A percentile compares a stretch with the other conserved stretches of the same genome.
These are phyloP conservation scores for Thymelicus acteon DNA, from an alignment of 2,888 invertebrate genomes.

Conservation along the genomic window DNA sequence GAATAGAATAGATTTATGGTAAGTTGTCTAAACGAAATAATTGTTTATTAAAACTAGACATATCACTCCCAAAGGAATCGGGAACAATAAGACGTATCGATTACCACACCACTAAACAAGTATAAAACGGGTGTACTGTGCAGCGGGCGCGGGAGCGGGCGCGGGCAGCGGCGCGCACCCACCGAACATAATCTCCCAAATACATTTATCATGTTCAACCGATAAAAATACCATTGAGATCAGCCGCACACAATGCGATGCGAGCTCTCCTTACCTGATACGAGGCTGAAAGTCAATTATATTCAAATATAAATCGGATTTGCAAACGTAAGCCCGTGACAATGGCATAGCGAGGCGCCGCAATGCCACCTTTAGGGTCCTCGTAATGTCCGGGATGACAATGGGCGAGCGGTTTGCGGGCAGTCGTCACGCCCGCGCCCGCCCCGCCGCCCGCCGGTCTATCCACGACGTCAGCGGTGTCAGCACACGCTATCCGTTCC, in stretches of 20 bases:
- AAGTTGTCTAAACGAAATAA: too few relatives aligned
- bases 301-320: slow-evolving; percentile 85
- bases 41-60: too few relatives aligned
- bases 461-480: slow-evolving; percentile 44
- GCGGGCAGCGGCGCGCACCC: slow-evolving; percentile 59
- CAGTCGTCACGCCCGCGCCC: slow-evolving; percentile 39
- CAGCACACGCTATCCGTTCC: slow-evolving; percentile 47
- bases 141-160: slow-evolving; percentile 50
- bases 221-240: slow-evolving; percentile 83
- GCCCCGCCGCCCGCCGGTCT: slow-evolving; percentile 37
- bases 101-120: slow-evolving; percentile 44
- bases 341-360: slow-evolving; percentile 76
- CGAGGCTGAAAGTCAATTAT: slow-evolving; percentile 82
- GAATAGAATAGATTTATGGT: too few relatives aligned
- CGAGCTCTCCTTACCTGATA: slow-evolving; percentile 75
- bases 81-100: slow-evolving; percentile 26
- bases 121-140: slow-evolving; percentile 57
- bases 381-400: slow-evolving; percentile 31
- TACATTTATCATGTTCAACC: slow-evolving; percentile 82
- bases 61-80: too few relatives aligned
- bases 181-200: slow-evolving; percentile 75
- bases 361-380: slow-evolving; percentile 50
- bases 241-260: slow-evolving; percentile 76
- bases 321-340: slow-evolving; percentile 80
- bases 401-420: slow-evolving; percentile 34